Conservation (phyloP, 92 coral and sea anemone genomes). For the Porites evermanni region DNA sequence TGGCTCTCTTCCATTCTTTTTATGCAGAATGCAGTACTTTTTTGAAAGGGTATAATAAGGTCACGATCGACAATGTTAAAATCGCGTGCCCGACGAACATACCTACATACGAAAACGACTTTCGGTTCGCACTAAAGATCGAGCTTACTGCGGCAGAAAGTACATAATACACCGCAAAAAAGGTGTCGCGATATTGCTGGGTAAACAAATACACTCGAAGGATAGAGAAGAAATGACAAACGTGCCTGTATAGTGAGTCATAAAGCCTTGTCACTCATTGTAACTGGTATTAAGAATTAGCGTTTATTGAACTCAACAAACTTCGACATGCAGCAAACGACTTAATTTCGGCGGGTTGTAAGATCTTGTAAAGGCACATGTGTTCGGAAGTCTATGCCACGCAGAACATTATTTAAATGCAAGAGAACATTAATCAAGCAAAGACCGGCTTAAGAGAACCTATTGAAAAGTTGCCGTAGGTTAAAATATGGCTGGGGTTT, state of each 20-base stretch:
- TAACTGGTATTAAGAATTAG: neutral
- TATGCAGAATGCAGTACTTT: neutral
- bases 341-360: neutral
- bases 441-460: constrained; percentile 38
- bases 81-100: constrained; percentile 30
- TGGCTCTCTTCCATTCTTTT: constrained; percentile 12
- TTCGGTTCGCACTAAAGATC: neutral
- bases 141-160: neutral
- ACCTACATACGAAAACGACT: neutral
- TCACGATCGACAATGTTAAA: constrained; percentile 27
- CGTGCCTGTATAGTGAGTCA: constrained; percentile 30
- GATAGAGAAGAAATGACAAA: constrained; percentile 33
- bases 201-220: constrained; percentile 67
- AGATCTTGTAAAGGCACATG: constrained; percentile 1
- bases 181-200: constrained; percentile 67
- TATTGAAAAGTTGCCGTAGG: constrained; percentile 1
- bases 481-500: neutral
- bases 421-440: constrained; percentile 22
- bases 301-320: constrained; percentile 1
- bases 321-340: neutral
- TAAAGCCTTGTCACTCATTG: constrained; percentile 27
- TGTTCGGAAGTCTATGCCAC: constrained; percentile 11
- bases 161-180: constrained; percentile 48
- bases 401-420: constrained; percentile 22
- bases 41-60: constrained; percentile 17